A percentile compares a stretch with the other conserved stretches of the same genome.
Evolutionary conservation across 37 sponge, comb jelly and placozoan genomes (phyloP).

Genomic region (Oscarella lobularis): DNA sequence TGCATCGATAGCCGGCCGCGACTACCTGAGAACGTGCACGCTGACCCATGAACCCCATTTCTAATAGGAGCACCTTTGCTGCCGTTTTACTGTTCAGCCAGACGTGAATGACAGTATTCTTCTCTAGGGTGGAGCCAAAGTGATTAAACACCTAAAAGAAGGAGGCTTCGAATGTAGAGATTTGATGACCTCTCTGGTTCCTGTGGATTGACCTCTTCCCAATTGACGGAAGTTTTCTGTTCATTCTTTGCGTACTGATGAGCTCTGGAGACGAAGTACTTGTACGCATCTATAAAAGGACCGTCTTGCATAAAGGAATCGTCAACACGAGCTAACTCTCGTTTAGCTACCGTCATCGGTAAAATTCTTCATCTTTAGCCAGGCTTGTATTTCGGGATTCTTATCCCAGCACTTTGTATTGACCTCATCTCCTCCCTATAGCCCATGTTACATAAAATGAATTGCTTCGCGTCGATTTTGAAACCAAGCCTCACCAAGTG

Average conservation of each 20-base stretch:
- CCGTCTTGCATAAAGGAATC: too few relatives aligned
- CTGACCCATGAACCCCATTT: neutral
- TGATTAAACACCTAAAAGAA: slow-evolving; percentile 3
- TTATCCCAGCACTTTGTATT: slow-evolving; percentile 35
- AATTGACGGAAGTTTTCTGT: neutral
- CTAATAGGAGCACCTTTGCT: slow-evolving; percentile 4
- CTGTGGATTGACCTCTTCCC: neutral
- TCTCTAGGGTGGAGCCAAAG: neutral
- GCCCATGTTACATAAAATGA: too few relatives aligned
- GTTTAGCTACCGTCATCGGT: neutral
- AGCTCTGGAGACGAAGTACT: neutral
- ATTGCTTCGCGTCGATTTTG: neutral
- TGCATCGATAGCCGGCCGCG: neutral
- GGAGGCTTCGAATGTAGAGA: too few relatives aligned
- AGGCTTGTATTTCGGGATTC: slow-evolving; percentile 1
- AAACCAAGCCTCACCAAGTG: neutral
- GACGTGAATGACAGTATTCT: neutral
- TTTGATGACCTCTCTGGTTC: neutral
- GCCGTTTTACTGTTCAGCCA: neutral
- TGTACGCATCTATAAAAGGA: neutral
- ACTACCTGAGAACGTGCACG: neutral
- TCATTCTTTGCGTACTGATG: neutral
- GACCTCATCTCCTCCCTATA: slow-evolving; percentile 67
- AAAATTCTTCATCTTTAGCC: slow-evolving; percentile 18
- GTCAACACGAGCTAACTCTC: too few relatives aligned